A percentile compares a stretch with the other conserved stretches of the same genome.
Conservation (phyloP, 2,113 vertebrate genomes). For the Crotalus horridus region DNA sequence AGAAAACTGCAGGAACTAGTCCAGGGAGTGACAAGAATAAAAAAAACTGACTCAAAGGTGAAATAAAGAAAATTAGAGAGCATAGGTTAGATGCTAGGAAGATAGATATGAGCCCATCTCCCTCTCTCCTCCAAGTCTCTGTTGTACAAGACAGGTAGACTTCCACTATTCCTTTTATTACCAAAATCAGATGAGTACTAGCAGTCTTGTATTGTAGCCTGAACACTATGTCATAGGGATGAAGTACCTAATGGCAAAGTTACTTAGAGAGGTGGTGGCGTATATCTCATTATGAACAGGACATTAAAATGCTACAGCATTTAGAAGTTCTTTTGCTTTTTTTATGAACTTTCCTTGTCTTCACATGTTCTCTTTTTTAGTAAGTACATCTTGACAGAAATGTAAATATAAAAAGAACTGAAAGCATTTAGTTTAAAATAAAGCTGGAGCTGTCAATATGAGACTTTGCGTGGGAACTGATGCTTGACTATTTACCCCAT, state of each 20-base stretch:
- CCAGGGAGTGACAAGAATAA: neutral
- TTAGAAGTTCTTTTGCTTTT: neutral
- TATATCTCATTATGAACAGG: neutral
- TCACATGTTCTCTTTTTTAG: neutral
- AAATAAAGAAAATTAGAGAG: neutral
- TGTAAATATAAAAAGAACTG: neutral
- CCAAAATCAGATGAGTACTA: neutral
- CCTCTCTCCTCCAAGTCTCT: neutral
- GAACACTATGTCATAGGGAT: neutral
- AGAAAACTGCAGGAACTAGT: neutral
- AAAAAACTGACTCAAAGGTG: neutral
- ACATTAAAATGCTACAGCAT: neutral
- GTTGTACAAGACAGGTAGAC: neutral
- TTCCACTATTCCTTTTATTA: neutral
- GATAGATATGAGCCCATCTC: neutral
- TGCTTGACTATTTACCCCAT: neutral
- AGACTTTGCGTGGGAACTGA: neutral
- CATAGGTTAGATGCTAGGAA: neutral
- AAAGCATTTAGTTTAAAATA: neutral
- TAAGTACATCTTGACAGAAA: neutral
- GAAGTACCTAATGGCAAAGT: neutral
- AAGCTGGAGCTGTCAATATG: neutral
- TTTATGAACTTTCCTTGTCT: neutral
- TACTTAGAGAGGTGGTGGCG: neutral
- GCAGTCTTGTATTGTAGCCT: neutral